Evolutionary conservation across 2,888 invertebrate species (phyloP), one percentile per base, ranked within the genome.

Genomic region (Seladonia tumulorum): DNA sequence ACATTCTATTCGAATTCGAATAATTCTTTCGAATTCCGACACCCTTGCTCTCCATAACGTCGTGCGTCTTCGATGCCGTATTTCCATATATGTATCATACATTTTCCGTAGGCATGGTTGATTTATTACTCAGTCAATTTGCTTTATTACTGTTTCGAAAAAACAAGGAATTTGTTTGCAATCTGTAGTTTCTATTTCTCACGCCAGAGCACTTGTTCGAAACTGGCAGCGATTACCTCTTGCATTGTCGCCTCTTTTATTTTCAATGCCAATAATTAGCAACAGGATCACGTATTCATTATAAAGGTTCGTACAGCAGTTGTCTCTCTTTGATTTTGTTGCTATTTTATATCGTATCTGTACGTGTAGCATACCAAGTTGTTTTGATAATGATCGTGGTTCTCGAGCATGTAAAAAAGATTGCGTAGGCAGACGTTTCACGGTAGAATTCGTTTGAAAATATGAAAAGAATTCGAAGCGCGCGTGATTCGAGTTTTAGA

Each of bases 1-100:
- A 70, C 12, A n/a, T 70, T 70, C 70, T 14, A 12, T 70, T 70
- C 22, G 39, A 70, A 70, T 42, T 42, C 14, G 42, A 70, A 68
- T 10, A 22, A 42, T 70, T 42, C 35, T 39, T 35, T 68, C 12
- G 10, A 68, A 39, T 68, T 2, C 25, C 60, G 18, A 8, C 63
- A 63, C 25, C 25, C 29, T 29, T 35, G 63, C 29, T 8, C 29
- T 16, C 63, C 29, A 1, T 29, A 29, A 63, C 18, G 63, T 29
- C 63, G 29, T 29, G 63, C 29, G 8, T 29, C 29, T 8, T 8
- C 29, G 18, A 63, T 18, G 29, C 8, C 18, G 29, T 8, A 29
- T 35, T 7, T 18, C 63, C 63, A 63, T 63, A 18, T 35, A 63
- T 18, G 63, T 18, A 29, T 29, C 29, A 5, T 18, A 29, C 29